Evolutionary conservation across 2,888 invertebrate species (phyloP).

Genomic region (Meiosimyza platycephala): DNA sequence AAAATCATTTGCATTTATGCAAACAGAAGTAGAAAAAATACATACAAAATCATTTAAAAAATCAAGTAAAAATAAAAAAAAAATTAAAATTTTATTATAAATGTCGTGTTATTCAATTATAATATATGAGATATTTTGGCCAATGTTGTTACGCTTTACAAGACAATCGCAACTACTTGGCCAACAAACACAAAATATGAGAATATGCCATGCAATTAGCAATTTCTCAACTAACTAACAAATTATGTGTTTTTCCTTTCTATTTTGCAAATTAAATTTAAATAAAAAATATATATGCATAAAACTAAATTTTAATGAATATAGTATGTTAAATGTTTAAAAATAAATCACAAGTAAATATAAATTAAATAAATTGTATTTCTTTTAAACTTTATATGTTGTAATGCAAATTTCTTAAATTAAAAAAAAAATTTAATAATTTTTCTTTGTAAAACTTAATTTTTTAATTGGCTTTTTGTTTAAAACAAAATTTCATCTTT

Average conservation of each 20-base stretch:
- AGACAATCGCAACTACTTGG: background rate
- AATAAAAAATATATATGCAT: conserved; percentile 28
- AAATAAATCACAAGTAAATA: conserved; percentile 35
- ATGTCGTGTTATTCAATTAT: too few relatives aligned
- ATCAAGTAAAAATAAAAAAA: conserved; percentile 44
- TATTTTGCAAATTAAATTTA: conserved; percentile 37
- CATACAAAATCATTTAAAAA: conserved; percentile 53
- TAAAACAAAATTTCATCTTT: too few relatives aligned
- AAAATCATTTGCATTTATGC: too few relatives aligned
- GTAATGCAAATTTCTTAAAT: background rate
- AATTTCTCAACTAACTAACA: conserved; percentile 23
- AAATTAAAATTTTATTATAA: too few relatives aligned
- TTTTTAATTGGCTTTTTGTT: too few relatives aligned
- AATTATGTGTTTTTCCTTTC: conserved; percentile 33
- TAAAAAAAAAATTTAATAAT: background rate
- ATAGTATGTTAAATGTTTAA: conserved; percentile 36
- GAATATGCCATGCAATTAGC: too few relatives aligned
- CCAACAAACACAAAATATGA: too few relatives aligned
- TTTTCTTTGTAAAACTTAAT: background rate
- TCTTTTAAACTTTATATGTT: conserved; percentile 1
- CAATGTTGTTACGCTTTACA: too few relatives aligned
- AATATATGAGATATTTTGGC: too few relatives aligned
- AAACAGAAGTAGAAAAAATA: conserved; percentile 48
- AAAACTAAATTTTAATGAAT: conserved; percentile 17
- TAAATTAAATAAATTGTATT: conserved; percentile 29